phyloP scores from a whole-genome alignment of 2,888 invertebrate genomes.

The Coelogynopora nodosa region DNA sequence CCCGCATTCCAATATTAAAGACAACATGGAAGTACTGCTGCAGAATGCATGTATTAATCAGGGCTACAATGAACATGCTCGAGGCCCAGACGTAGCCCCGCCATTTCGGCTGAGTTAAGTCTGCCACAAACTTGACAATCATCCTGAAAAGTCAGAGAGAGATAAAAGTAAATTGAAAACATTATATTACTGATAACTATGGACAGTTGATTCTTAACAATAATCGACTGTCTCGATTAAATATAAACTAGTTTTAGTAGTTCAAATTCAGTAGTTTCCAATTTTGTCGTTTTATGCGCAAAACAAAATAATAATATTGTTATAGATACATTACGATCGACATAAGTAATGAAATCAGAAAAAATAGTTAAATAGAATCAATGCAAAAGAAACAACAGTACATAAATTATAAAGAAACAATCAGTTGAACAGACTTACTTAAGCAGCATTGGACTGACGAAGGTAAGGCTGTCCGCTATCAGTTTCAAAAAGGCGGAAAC shows the following conservation, averaged over 20 bases:
- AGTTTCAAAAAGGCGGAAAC: slow-evolving; percentile 81
- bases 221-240: no score
- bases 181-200: neutral
- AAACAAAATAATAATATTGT: no score
- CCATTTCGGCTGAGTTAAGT: slow-evolving; percentile 53
- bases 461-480: slow-evolving; percentile 76
- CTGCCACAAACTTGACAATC: slow-evolving; percentile 9
- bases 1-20: slow-evolving; percentile 62
- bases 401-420: no score
- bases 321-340: no score
- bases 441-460: slow-evolving; percentile 79
- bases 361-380: no score
- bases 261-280: no score
- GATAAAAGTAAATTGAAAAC: neutral
- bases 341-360: no score
- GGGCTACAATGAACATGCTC: slow-evolving; percentile 59
- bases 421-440: slow-evolving; percentile 66
- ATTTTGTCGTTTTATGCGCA: no score
- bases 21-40: slow-evolving; percentile 64
- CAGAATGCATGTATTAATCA: slow-evolving; percentile 62
- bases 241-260: no score
- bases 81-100: slow-evolving; percentile 58
- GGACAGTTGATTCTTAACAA: neutral
- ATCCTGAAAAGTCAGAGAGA: slow-evolving; percentile 3
- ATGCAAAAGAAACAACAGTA: no score